A percentile compares a stretch with the other conserved stretches of the same genome.
Evolutionary conservation across 2,113 vertebrate species (phyloP).

Genomic region (Mixornis gularis): DNA sequence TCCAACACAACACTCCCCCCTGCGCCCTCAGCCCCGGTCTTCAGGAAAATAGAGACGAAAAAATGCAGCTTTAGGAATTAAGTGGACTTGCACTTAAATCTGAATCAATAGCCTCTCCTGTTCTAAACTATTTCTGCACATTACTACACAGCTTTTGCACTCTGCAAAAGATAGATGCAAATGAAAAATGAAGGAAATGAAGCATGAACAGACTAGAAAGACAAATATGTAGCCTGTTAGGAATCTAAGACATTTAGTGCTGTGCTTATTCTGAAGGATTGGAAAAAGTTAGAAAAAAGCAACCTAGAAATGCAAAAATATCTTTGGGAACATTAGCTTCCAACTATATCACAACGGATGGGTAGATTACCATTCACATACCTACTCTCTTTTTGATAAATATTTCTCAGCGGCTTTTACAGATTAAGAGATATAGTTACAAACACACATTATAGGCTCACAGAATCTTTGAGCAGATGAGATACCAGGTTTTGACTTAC

Average conservation of each 20-base stretch:
- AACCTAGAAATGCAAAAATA: not conserved
- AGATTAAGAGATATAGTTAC: not conserved
- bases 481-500: not conserved
- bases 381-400: not conserved
- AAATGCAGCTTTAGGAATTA: not conserved
- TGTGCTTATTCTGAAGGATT: not conserved
- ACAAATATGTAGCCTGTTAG: not conserved
- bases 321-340: not conserved
- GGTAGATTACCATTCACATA: not conserved
- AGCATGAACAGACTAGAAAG: not conserved
- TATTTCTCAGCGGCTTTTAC: not conserved
- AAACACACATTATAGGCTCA: not conserved
- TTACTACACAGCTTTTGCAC: not conserved
- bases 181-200: not conserved
- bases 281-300: not conserved
- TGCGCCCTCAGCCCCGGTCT: fast-evolving
- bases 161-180: not conserved
- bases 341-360: not conserved
- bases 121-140: not conserved
- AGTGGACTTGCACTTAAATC: not conserved
- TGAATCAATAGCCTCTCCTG: not conserved
- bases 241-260: not conserved
- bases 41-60: not conserved
- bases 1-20: too few relatives aligned
- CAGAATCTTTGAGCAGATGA: not conserved